A percentile compares a stretch with the other conserved stretches of the same genome.
Evolutionary conservation across 2,113 vertebrate species (phyloP).

Genomic region (Tupaia chinensis): DNA sequence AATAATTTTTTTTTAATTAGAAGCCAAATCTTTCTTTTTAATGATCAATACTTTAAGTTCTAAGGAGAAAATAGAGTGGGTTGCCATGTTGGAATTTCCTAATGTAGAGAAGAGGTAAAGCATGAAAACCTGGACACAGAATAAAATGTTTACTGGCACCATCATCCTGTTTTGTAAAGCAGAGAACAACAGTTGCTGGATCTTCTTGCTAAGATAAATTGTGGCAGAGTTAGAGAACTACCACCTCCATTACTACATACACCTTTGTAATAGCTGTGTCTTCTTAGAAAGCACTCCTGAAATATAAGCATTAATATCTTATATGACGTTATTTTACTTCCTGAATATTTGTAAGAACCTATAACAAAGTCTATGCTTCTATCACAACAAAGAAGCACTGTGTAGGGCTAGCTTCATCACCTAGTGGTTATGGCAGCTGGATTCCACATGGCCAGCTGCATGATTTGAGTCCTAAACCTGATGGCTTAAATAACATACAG

Average conservation of each 20-base stretch:
- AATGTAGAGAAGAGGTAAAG: constrained; percentile 9
- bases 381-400: neutral
- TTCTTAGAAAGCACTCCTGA: neutral
- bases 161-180: neutral
- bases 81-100: constrained; percentile 38
- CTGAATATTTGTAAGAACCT: neutral
- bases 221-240: neutral
- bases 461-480: too few species aligned
- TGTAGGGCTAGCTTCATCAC: too few species aligned
- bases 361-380: neutral
- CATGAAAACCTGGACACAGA: neutral
- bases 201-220: neutral
- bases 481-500: too few species aligned
- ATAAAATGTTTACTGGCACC: neutral
- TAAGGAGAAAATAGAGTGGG: neutral
- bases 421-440: too few species aligned
- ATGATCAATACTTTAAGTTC: neutral
- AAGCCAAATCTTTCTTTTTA: neutral
- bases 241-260: neutral
- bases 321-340: neutral
- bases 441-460: too few species aligned
- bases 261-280: neutral
- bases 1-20: neutral
- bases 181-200: neutral
- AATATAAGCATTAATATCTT: neutral